These are phyloP conservation scores for Neocrepidodera transversa DNA, from an alignment of 2,888 invertebrate genomes.

Conservation along the genomic window DNA sequence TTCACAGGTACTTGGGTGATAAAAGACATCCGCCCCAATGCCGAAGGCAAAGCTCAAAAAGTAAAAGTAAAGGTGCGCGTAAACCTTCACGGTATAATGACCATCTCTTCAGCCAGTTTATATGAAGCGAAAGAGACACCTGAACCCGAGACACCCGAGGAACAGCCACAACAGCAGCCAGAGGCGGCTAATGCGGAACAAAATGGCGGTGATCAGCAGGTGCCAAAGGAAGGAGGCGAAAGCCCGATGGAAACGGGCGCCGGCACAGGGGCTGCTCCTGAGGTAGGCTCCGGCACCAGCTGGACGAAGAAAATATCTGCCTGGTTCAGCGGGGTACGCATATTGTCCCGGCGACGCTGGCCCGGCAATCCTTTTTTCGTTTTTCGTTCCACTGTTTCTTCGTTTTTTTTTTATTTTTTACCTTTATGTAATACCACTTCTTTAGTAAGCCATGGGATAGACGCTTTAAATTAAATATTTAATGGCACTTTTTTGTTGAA, in stretches of 20 bases:
- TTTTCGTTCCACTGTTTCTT: slow-evolving; percentile 43
- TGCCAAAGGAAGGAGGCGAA: slow-evolving; percentile 58
- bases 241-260: slow-evolving; percentile 55
- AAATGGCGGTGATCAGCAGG: slow-evolving; percentile 38
- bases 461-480: too few relatives aligned
- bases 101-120: slow-evolving; percentile 84
- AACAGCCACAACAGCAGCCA: slow-evolving; percentile 45
- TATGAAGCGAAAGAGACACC: slow-evolving; percentile 74
- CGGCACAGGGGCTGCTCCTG: slow-evolving; percentile 53
- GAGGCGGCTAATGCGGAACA: slow-evolving; percentile 17
- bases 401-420: slow-evolving; percentile 18
- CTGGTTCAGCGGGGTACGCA: slow-evolving; percentile 63
- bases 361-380: slow-evolving; percentile 48
- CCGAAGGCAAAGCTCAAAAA: slow-evolving; percentile 91
- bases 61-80: slow-evolving; percentile 95
- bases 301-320: slow-evolving; percentile 62
- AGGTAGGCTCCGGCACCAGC: slow-evolving; percentile 61
- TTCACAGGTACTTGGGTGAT: slow-evolving; percentile 75
- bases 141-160: slow-evolving; percentile 47
- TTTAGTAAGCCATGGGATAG: too few relatives aligned
- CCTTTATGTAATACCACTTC: too few relatives aligned
- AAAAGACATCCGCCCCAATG: slow-evolving; percentile 82
- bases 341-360: slow-evolving; percentile 53
- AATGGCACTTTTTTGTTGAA: too few relatives aligned
- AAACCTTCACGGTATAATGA: slow-evolving; percentile 92